phyloP scores from a whole-genome alignment of 2,888 invertebrate genomes.

The Catonia carolina region DNA sequence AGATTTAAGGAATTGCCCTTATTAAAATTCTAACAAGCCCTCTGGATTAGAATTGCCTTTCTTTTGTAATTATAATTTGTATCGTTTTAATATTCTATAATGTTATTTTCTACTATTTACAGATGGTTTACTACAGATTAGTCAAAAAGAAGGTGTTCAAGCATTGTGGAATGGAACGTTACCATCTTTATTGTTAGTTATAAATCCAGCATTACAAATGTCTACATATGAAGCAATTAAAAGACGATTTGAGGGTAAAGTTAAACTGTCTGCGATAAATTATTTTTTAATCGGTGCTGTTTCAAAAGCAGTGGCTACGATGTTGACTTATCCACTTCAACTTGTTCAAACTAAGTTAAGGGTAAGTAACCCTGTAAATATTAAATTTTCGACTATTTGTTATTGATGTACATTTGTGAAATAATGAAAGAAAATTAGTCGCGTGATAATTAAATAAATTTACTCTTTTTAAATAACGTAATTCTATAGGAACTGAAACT shows the following conservation, averaged over 20 bases:
- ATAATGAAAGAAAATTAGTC: not conserved
- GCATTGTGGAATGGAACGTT: constrained; percentile 78
- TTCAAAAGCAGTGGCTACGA: constrained; percentile 78
- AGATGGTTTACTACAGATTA: constrained; percentile 65
- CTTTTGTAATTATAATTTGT: too few species aligned
- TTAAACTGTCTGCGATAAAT: constrained; percentile 52
- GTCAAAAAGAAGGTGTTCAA: constrained; percentile 62
- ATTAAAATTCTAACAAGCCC: too few species aligned
- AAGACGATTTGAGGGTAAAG: constrained; percentile 47
- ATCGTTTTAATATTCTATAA: too few species aligned
- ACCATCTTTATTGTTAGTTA: constrained; percentile 77
- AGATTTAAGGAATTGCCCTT: too few species aligned
- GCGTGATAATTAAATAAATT: too few species aligned
- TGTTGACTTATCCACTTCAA: constrained; percentile 85
- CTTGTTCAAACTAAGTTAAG: constrained; percentile 72
- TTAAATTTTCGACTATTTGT: too few species aligned
- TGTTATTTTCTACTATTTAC: too few species aligned
- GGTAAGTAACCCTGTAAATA: constrained; percentile 43
- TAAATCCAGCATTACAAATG: constrained; percentile 88
- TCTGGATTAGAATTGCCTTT: too few species aligned
- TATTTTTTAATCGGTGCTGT: constrained; percentile 72
- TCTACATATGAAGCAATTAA: constrained; percentile 87
- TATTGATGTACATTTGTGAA: too few species aligned
- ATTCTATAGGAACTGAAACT: too few species aligned
- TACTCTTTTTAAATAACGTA: too few species aligned